A percentile compares a stretch with the other conserved stretches of the same genome.
Conservation (phyloP, 2,888 invertebrate species). For the Junonia oenone region DNA sequence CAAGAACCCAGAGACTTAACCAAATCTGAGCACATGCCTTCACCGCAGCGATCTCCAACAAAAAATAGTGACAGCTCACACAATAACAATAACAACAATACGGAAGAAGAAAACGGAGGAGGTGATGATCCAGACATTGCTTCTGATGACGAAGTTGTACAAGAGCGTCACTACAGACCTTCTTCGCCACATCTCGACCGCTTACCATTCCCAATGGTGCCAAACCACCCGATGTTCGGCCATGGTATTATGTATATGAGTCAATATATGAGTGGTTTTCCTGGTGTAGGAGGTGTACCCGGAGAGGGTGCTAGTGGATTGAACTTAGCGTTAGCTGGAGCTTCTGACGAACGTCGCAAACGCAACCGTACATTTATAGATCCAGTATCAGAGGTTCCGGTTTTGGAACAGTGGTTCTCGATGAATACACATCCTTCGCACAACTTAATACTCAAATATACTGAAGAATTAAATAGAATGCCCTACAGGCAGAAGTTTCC, state of each 20-base stretch:
- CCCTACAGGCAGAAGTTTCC: constrained; percentile 99
- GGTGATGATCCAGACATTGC: constrained; percentile 74
- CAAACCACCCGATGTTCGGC: constrained; percentile 90
- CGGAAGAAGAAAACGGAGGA: constrained; percentile 71
- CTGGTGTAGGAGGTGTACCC: constrained; percentile 75
- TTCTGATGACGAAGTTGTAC: constrained; percentile 68
- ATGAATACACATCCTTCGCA: constrained; percentile 99
- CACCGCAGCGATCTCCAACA: constrained; percentile 76
- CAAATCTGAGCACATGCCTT: constrained; percentile 55
- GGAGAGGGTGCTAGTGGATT: constrained; percentile 80
- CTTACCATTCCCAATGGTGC: constrained; percentile 87
- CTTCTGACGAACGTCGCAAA: constrained; percentile 93
- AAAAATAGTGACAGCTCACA: constrained; percentile 78
- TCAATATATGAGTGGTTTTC: constrained; percentile 85
- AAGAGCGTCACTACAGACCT: constrained; percentile 62
- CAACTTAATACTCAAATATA: constrained; percentile 97
- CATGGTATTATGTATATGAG: constrained; percentile 96
- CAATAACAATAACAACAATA: constrained; percentile 69
- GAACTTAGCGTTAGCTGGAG: constrained; percentile 82
- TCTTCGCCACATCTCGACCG: constrained; percentile 72
- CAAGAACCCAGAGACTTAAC: constrained; percentile 75
- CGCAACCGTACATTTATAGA: constrained; percentile 99
- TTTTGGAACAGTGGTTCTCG: constrained; percentile 96
- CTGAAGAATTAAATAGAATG: constrained; percentile 97
- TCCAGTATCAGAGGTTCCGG: constrained; percentile 97